Evolutionary conservation across 2,797 vertebrate species (phyloP).

Genomic region (Mormyrus hasselquistii): DNA sequence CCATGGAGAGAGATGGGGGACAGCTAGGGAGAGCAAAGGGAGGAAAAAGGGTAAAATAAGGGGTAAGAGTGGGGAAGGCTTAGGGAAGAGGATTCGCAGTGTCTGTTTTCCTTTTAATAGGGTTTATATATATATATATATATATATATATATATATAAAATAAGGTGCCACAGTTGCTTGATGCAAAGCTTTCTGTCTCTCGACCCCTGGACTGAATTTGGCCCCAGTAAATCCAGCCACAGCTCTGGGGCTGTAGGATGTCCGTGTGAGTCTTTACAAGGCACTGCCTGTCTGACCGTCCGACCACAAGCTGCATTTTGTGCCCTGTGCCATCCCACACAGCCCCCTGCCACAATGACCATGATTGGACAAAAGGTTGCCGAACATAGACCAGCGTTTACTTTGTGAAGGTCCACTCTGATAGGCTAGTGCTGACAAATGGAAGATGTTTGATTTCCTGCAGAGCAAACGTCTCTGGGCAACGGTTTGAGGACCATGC

Average conservation of each 20-base stretch:
- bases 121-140: neutral
- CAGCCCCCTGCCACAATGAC: neutral
- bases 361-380: neutral
- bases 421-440: neutral
- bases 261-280: neutral
- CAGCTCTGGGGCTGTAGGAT: neutral
- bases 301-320: neutral
- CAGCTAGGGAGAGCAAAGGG: neutral
- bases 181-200: neutral
- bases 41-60: neutral
- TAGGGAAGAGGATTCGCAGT: neutral
- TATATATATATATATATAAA: neutral
- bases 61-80: conserved; percentile 22
- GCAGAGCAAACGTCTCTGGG: neutral
- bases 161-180: neutral
- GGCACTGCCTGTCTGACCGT: neutral
- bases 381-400: neutral
- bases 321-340: neutral
- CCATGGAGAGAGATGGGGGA: conserved; percentile 32
- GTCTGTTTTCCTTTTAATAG: neutral
- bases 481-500: neutral
- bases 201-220: neutral
- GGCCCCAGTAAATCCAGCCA: neutral
- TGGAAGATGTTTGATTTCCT: neutral
- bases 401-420: neutral